A percentile compares a stretch with the other conserved stretches of the same genome.
phyloP scores from a whole-genome alignment of 2,797 vertebrate genomes.

The Discoglossus pictus region DNA sequence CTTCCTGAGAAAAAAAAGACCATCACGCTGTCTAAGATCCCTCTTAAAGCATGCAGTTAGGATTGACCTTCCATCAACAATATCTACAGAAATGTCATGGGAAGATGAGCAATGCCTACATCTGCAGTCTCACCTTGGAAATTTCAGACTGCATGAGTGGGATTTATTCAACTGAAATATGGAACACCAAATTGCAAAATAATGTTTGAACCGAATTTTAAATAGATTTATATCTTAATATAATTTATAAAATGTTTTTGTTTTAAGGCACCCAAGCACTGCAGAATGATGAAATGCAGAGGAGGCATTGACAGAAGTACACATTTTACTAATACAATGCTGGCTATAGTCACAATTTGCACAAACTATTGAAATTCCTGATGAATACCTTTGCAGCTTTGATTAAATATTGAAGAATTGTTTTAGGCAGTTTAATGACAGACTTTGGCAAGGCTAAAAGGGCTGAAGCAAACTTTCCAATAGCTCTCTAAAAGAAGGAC shows the following conservation, averaged over 20 bases:
- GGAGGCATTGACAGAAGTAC: conserved; percentile 41
- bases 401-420: conserved; percentile 95
- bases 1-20: conserved; percentile 67
- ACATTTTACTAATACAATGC: conserved; percentile 50
- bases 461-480: conserved; percentile 97
- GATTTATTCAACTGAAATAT: background rate
- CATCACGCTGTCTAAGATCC: conserved; percentile 20
- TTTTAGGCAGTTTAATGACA: conserved; percentile 99
- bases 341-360: conserved; percentile 59
- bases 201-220: background rate
- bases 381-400: conserved; percentile 95
- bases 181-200: background rate
- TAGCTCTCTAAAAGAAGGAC: conserved; percentile 93
- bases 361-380: conserved; percentile 59
- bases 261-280: conserved; percentile 9
- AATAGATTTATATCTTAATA: background rate
- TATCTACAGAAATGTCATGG: conserved; percentile 44
- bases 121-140: conserved; percentile 70
- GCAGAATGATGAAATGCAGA: conserved; percentile 71
- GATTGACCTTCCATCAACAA: conserved; percentile 43
- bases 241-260: background rate
- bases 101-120: conserved; percentile 48
- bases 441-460: conserved; percentile 98
- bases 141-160: background rate
- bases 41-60: conserved; percentile 63